Percentiles rank a stretch among this genome's conserved stretches.
Conservation (phyloP, 2,113 vertebrate genomes). For the Potamarius usumacintae region DNA sequence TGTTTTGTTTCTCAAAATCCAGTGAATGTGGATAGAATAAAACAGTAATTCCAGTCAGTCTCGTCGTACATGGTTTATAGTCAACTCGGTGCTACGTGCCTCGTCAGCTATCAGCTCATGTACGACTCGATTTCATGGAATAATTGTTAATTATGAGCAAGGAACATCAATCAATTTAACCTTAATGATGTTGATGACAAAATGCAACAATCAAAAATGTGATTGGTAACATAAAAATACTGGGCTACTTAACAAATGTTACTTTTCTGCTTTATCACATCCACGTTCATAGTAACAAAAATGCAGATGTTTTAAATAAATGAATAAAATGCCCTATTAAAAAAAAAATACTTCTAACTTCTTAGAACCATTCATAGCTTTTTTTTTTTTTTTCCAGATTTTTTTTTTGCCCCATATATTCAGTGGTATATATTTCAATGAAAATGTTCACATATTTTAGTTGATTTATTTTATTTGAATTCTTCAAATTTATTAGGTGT, state of each 20-base stretch:
- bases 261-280: neutral
- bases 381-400: neutral
- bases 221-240: neutral
- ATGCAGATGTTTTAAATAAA: neutral
- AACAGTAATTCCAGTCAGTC: too few relatives aligned
- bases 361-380: neutral
- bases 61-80: too few relatives aligned
- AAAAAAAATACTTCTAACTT: neutral
- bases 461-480: neutral
- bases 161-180: neutral
- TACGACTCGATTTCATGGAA: too few relatives aligned
- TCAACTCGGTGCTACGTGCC: too few relatives aligned
- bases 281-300: neutral
- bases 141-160: neutral
- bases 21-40: too few relatives aligned
- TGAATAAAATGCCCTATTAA: neutral
- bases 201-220: neutral
- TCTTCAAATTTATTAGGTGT: neutral
- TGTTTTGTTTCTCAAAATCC: too few relatives aligned
- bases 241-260: neutral
- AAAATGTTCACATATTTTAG: neutral
- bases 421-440: neutral
- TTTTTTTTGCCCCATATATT: neutral
- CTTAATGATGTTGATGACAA: neutral
- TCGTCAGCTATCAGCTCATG: too few relatives aligned